phyloP scores from a whole-genome alignment of 2,113 vertebrate genomes.

The Chionomys nivalis region DNA sequence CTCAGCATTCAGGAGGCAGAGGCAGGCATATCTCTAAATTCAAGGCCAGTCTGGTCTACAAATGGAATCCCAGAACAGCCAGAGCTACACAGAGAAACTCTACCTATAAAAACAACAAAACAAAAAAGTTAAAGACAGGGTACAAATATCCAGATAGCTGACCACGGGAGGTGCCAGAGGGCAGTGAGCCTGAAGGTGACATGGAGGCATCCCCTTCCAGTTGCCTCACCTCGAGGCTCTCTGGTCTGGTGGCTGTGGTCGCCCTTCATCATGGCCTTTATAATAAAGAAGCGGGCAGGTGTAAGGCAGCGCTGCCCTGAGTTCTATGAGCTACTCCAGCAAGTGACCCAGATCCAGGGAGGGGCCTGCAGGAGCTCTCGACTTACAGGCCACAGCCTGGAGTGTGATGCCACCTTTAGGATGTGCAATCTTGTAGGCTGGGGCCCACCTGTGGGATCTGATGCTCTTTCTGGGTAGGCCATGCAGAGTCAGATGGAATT shows the following conservation, averaged over 20 bases:
- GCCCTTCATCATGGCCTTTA: not conserved
- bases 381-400: not conserved
- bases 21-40: not conserved
- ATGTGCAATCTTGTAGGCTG: not conserved
- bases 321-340: not conserved
- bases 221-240: no score
- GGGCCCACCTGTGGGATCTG: not conserved
- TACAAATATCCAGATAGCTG: not conserved
- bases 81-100: not conserved
- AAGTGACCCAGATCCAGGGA: not conserved
- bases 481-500: not conserved
- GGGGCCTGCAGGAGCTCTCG: not conserved
- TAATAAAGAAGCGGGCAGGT: not conserved
- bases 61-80: not conserved
- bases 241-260: not conserved
- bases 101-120: not conserved
- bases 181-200: not conserved
- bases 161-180: not conserved
- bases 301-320: not conserved
- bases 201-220: no score
- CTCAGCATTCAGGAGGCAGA: not conserved
- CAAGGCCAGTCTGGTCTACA: not conserved
- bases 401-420: not conserved
- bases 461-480: not conserved
- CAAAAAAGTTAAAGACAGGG: not conserved